A percentile compares a stretch with the other conserved stretches of the same genome.
These are phyloP conservation scores for Archaeoteleia sp. DNA, from an alignment of 2,888 invertebrate genomes.

Conservation along the genomic window DNA sequence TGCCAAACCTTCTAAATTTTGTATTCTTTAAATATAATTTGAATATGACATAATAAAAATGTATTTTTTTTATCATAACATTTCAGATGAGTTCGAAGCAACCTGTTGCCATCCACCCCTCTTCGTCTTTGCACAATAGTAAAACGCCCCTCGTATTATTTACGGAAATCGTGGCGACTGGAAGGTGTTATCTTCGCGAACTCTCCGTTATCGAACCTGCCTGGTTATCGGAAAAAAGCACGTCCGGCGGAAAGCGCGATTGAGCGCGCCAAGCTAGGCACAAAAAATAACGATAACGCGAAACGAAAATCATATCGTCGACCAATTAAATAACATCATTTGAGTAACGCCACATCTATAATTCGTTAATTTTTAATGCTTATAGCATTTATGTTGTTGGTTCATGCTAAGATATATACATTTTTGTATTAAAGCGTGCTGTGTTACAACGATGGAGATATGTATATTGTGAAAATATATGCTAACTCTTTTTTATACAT, in stretches of 20 bases:
- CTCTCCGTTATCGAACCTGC: constrained; percentile 86
- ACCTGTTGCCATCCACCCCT: constrained; percentile 89
- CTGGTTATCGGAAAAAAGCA: constrained; percentile 82
- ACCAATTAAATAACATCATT: not conserved
- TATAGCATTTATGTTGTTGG: no score
- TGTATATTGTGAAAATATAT: no score
- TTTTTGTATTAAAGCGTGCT: no score
- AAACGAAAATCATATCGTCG: not conserved
- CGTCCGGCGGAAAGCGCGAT: constrained; percentile 49
- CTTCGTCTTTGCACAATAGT: constrained; percentile 83
- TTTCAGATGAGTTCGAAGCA: constrained; percentile 79
- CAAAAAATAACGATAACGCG: not conserved
- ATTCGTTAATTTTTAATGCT: no score
- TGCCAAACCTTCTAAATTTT: no score
- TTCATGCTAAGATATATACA: no score
- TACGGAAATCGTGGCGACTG: constrained; percentile 91
- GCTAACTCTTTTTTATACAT: no score
- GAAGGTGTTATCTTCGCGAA: constrained; percentile 86
- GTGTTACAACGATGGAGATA: no score
- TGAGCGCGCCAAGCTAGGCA: constrained; percentile 16
- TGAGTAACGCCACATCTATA: no score
- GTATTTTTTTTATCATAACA: constrained; percentile 34
- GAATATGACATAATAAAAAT: no score
- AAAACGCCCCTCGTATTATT: constrained; percentile 86
- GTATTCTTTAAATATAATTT: no score